Base-by-base conservation (phyloP, 2,113 vertebrate genomes). In the Salminus brasiliensis region DNA sequence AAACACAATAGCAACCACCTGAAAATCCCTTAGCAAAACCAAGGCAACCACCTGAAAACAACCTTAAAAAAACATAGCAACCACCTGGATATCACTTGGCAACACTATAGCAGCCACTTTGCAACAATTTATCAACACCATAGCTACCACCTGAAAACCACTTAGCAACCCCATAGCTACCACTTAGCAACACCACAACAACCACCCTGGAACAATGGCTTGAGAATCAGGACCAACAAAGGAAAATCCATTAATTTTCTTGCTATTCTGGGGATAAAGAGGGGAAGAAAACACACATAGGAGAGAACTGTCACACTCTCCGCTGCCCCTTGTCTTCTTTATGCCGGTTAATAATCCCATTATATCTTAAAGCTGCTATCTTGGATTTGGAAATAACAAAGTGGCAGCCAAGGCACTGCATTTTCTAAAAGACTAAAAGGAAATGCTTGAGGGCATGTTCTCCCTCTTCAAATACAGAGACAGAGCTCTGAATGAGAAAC, bases 341-440 rank as follows among this genome's bases (percentile, higher is more conserved):
- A 66, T 66, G 49, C 23, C 62, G 25, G n/a, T 76, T 67, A 52
- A 75, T 16, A 34, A 30, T 52, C 43, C 57, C 57, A 74, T 62
- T 62, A 30, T 74, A 65, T 15, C 45, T 76, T 53, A 52, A 76
- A 66, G 47, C n/a, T 25, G 45, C 30, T 65, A 25, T 36, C 13
- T 8, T 34, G 5, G 65, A 67, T 62, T 74, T 62, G 12, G 27
- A 67, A 27, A 76, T 41, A 55, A 67, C 32, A 55, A 36, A 55
- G 30, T 15, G 34, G 30, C 34, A 68, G 49, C 0, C 63, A 55
- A 23, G n/a, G 34, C 29, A 43, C 7, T 25, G 66, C 27, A 57
- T 55, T 63, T 63, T 57, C 34, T 16, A n/a, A 53, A 52, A 49
- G 29, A 76, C n/a, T 76, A 70, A n/a, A 76, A 53, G 10, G n/a